phyloP scores from a whole-genome alignment of 1,140 invertebrate species.

The Aethina tumida region DNA sequence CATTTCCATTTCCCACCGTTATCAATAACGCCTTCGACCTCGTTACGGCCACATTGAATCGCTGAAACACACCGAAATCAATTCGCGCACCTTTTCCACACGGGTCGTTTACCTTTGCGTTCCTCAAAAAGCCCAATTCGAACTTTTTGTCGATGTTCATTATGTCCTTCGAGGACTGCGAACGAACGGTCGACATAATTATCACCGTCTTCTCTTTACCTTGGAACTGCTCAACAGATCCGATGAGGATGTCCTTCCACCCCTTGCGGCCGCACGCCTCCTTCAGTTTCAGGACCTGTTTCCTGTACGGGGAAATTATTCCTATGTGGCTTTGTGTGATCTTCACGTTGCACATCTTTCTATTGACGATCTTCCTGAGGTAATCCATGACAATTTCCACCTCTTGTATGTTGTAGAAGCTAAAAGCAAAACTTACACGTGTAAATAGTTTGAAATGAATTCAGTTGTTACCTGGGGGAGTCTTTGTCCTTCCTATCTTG shows the following conservation, averaged over 20 bases:
- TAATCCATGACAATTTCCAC: slow-evolving; percentile 36
- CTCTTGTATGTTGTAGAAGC: slow-evolving; percentile 56
- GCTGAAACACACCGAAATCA: slow-evolving; percentile 23
- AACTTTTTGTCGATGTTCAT: slow-evolving; percentile 45
- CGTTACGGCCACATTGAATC: slow-evolving; percentile 82
- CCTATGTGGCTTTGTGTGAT: slow-evolving; percentile 66
- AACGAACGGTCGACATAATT: slow-evolving; percentile 76
- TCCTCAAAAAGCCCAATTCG: slow-evolving; percentile 65
- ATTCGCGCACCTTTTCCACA: too few species aligned
- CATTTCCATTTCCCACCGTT: slow-evolving; percentile 72
- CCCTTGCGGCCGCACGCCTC: slow-evolving; percentile 51
- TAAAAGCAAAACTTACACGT: slow-evolving; percentile 32
- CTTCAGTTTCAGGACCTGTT: slow-evolving; percentile 71
- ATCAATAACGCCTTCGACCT: slow-evolving; percentile 69
- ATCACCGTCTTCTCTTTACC: slow-evolving; percentile 80
- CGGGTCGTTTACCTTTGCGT: slow-evolving; percentile 41
- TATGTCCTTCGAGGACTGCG: slow-evolving; percentile 35
- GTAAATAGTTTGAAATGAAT: background rate
- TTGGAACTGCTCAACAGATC: slow-evolving; percentile 91
- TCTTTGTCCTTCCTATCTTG: slow-evolving; percentile 57
- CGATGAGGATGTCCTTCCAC: slow-evolving; percentile 61
- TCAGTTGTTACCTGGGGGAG: slow-evolving; percentile 63
- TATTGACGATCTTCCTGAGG: slow-evolving; percentile 42
- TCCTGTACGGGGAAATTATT: slow-evolving; percentile 83
- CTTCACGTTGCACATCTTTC: slow-evolving; percentile 47